Base-by-base conservation (phyloP, 1,140 invertebrate genomes). In the Drosophila funebris region DNA sequence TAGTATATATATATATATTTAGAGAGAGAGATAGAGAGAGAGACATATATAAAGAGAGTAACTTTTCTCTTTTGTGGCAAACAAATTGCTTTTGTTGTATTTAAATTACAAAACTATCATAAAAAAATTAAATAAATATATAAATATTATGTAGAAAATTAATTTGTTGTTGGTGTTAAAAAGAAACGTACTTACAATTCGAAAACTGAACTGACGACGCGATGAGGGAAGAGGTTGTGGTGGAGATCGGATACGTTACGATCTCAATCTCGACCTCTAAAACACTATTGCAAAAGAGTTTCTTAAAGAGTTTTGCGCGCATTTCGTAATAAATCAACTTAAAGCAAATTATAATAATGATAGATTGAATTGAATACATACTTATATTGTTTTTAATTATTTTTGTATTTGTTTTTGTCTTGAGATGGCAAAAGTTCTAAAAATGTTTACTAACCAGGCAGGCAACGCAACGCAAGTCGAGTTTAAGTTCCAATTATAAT, bases 161-260 rank as follows among this genome's bases (percentile, higher is more conserved):
- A 72, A 71, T 29, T 73, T 73, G 52, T 80, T 74, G 63, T 78
- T 78, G 60, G 66, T 82, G 16, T 61, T 61, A 24, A 31, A 82
- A 80, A 78, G 79, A 90, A 90, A 83, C 72, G 83, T 90, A 90
- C 88, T 90, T 90, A 90, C 88, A 89, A 90, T 90, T 90, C 87
- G 77, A 48, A 87, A 85, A 90, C 83, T 88, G 83, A 82, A 88
- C 84, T 88, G 83, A 83, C 82, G 82, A 81, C 78, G 79, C 78
- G 79, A 73, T 54, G 39, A 56, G 74, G 70, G 71, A 70, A n/a
- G n/a, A n/a, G 78, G 60, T 50, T 67, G 54, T 11, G 54, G 58
- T 36, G 20, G 53, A 63, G 69, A 72, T 67, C 69, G 53, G 44
- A 36, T 31, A 24, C 29, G 37, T 16, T 54, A 48, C 48, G 60